These are phyloP conservation scores for Heliconius hortense DNA, from an alignment of 2,888 invertebrate genomes.

Conservation along the genomic window DNA sequence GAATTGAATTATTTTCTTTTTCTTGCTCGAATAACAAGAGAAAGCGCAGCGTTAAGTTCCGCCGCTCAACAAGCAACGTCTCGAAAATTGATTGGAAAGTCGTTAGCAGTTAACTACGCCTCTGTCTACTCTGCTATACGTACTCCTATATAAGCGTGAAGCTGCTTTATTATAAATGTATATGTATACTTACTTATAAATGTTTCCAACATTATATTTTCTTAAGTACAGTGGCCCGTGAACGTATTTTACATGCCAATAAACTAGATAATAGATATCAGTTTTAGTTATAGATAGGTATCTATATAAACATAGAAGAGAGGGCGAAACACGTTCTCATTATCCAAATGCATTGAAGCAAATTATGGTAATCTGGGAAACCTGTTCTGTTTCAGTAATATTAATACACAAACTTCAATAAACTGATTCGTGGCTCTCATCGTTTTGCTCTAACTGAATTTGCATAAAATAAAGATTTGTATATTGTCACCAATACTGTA, in stretches of 20 bases:
- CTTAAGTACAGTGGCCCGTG: slow-evolving; percentile 26
- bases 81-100: too few relatives aligned
- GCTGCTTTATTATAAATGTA: neutral
- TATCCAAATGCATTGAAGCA: slow-evolving; percentile 82
- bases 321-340: slow-evolving; percentile 75
- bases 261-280: slow-evolving; percentile 38
- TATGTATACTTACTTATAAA: neutral
- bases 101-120: too few relatives aligned
- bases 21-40: too few relatives aligned
- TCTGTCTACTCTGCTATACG: too few relatives aligned
- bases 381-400: slow-evolving; percentile 80
- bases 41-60: too few relatives aligned
- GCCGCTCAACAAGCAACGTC: too few relatives aligned
- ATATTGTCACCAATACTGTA: neutral
- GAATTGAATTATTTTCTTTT: too few relatives aligned
- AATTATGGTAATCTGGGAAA: slow-evolving; percentile 81
- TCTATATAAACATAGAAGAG: slow-evolving; percentile 44
- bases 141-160: too few relatives aligned
- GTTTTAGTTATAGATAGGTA: slow-evolving; percentile 35
- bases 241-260: slow-evolving; percentile 40
- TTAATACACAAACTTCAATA: slow-evolving; percentile 73
- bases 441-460: slow-evolving; percentile 14
- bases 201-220: slow-evolving; percentile 24
- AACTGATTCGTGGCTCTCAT: slow-evolving; percentile 16
- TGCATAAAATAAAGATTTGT: slow-evolving; percentile 12